Conservation (phyloP, 2,888 invertebrate genomes). For the Lamellibrachia satsuma region DNA sequence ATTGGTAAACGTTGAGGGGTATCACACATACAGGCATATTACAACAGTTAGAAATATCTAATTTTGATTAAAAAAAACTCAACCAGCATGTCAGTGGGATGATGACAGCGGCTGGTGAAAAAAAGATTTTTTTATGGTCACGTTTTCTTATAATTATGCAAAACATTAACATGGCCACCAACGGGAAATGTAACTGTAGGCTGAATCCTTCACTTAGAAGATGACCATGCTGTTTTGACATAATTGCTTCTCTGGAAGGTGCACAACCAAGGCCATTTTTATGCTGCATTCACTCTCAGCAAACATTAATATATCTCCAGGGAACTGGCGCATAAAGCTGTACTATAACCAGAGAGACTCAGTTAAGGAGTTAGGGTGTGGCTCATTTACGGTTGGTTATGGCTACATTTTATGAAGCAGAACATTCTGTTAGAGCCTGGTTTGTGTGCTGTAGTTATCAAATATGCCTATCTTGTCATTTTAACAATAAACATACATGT, state of each 20-base stretch:
- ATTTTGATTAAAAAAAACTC: too few relatives aligned
- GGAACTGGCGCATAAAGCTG: not conserved
- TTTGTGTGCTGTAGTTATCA: not conserved
- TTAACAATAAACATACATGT: not conserved
- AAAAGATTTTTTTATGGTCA: too few relatives aligned
- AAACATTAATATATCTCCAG: not conserved
- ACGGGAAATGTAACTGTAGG: too few relatives aligned
- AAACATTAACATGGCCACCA: too few relatives aligned
- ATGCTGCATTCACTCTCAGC: not conserved
- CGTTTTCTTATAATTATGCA: too few relatives aligned
- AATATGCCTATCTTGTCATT: not conserved
- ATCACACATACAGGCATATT: too few relatives aligned
- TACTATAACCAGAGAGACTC: not conserved
- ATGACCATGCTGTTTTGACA: not conserved
- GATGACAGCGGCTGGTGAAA: too few relatives aligned
- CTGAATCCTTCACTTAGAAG: not conserved
- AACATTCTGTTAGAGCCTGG: not conserved
- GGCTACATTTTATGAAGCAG: not conserved
- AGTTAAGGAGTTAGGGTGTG: not conserved
- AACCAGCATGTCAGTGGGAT: too few relatives aligned
- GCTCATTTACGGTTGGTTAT: not conserved
- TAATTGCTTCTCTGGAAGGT: not conserved
- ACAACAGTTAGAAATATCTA: too few relatives aligned
- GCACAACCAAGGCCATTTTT: not conserved
- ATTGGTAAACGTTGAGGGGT: too few relatives aligned